Conservation (phyloP, 2,888 invertebrate genomes). For the Pomacea canaliculata region DNA sequence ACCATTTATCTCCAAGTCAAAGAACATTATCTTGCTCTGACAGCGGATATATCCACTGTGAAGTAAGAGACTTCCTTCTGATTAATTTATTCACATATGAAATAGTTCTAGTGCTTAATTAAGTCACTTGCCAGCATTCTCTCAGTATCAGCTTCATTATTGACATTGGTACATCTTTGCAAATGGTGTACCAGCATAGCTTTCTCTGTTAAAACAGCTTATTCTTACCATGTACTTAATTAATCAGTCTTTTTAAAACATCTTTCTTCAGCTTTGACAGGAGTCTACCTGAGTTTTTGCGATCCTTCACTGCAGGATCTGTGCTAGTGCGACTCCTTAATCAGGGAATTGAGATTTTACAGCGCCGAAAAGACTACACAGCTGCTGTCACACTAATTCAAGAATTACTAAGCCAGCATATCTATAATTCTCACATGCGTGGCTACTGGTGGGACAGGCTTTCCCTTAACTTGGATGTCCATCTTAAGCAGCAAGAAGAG, state of each 20-base stretch:
- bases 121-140: too few species aligned
- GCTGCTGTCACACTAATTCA: constrained; percentile 74
- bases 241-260: not conserved
- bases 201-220: not conserved
- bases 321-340: constrained; percentile 69
- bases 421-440: constrained; percentile 67
- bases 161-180: not conserved
- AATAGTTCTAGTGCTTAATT: not conserved
- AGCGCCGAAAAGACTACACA: constrained; percentile 70
- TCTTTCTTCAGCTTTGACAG: constrained; percentile 49
- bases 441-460: constrained; percentile 76
- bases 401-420: constrained; percentile 72
- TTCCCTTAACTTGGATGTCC: constrained; percentile 76
- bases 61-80: constrained; percentile 33
- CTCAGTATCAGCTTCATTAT: too few species aligned
- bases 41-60: constrained; percentile 33
- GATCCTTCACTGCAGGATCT: constrained; percentile 75
- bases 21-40: constrained; percentile 34
- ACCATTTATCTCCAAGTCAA: constrained; percentile 52
- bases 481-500: constrained; percentile 70
- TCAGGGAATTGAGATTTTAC: constrained; percentile 71
- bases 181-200: not conserved
- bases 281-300: constrained; percentile 73
- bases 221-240: too few species aligned
- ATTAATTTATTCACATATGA: not conserved